Conservation (phyloP, 2,113 vertebrate genomes). For the Argyrosomus japonicus region DNA sequence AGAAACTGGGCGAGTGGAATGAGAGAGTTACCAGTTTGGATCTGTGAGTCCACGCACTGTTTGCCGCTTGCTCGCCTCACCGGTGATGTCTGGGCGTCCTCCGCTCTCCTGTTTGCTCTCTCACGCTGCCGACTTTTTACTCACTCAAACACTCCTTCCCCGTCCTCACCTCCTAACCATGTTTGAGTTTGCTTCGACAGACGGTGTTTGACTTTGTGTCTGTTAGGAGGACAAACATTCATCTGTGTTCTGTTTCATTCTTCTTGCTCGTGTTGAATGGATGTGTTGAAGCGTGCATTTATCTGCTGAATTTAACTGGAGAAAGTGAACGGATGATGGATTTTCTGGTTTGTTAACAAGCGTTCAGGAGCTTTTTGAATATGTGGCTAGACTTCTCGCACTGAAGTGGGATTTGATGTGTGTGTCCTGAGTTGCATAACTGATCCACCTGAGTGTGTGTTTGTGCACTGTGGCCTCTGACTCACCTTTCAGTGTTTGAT, state of each 20-base stretch:
- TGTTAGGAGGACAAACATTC: background rate
- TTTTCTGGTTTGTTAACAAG: too few relatives aligned
- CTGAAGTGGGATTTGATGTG: slow-evolving; percentile 34
- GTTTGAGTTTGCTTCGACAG: slow-evolving; percentile 13
- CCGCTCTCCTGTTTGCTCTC: slow-evolving; percentile 58
- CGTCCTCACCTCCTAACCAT: slow-evolving; percentile 43
- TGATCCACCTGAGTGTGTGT: background rate
- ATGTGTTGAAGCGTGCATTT: background rate
- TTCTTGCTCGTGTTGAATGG: background rate
- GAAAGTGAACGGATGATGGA: background rate
- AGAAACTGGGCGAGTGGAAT: slow-evolving; percentile 92
- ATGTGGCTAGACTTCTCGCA: slow-evolving; percentile 10
- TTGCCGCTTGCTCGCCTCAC: slow-evolving; percentile 60
- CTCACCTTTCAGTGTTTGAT: background rate
- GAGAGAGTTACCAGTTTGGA: slow-evolving; percentile 89
- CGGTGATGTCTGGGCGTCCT: background rate
- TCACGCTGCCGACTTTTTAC: slow-evolving; percentile 32
- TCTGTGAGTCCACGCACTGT: slow-evolving; percentile 84
- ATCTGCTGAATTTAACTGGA: background rate
- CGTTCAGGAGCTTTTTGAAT: background rate
- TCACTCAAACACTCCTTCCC: slow-evolving; percentile 3
- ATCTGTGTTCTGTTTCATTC: background rate
- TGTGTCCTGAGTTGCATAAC: background rate
- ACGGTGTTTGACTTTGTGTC: slow-evolving; percentile 20
- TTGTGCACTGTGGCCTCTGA: background rate